Evolutionary conservation across 1,140 invertebrate genomes (phyloP).

Genomic region (Anastrepha ludens): DNA sequence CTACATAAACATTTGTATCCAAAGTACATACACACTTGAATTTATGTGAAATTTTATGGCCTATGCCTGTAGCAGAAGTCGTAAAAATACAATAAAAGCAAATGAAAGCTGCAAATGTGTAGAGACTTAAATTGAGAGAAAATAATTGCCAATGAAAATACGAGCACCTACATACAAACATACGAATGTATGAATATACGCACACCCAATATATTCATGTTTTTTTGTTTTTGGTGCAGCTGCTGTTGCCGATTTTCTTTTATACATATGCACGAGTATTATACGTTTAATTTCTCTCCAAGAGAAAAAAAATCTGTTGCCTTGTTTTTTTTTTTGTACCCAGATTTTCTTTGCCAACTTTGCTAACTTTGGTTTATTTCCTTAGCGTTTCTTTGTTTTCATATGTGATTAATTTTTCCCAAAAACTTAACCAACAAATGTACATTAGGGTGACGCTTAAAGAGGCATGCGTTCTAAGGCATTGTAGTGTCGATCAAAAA

Average conservation of each 20-base stretch:
- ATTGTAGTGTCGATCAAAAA: too few species aligned
- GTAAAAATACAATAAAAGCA: slow-evolving; percentile 29
- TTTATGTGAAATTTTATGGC: not conserved
- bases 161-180: not conserved
- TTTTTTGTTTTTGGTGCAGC: too few species aligned
- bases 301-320: too few species aligned
- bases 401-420: not conserved
- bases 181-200: not conserved
- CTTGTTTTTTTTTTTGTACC: not conserved
- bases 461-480: too few species aligned
- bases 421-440: too few species aligned
- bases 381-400: slow-evolving; percentile 1
- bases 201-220: too few species aligned
- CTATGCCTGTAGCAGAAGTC: not conserved
- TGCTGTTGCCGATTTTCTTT: too few species aligned
- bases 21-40: too few species aligned
- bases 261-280: too few species aligned
- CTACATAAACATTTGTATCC: too few species aligned
- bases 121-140: not conserved
- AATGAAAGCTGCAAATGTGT: not conserved
- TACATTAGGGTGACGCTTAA: too few species aligned
- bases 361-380: not conserved
- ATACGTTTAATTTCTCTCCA: too few species aligned
- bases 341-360: not conserved
- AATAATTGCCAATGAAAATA: not conserved